A percentile compares a stretch with the other conserved stretches of the same genome.
Evolutionary conservation across 2,797 vertebrate species (phyloP).

Genomic region (Masticophis lateralis): DNA sequence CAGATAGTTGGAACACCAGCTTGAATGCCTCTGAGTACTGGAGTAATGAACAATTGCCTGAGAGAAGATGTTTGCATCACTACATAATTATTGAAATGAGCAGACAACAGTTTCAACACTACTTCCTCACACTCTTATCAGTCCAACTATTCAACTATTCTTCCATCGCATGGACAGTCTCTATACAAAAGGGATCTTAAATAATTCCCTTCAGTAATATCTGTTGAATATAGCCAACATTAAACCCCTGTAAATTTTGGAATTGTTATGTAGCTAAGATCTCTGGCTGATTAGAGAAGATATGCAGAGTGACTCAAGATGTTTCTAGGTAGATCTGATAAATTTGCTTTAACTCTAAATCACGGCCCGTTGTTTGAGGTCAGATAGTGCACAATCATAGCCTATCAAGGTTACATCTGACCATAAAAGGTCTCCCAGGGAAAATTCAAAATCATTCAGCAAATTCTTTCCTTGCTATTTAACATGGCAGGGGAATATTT

Average conservation of each 20-base stretch:
- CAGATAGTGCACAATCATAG: no score
- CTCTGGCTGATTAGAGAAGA: neutral
- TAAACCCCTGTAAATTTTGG: neutral
- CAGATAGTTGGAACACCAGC: neutral
- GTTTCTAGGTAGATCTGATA: neutral
- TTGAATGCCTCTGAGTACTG: neutral
- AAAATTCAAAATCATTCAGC: neutral
- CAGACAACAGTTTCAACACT: neutral
- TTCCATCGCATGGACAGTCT: neutral
- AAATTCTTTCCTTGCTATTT: neutral
- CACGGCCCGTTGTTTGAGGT: neutral
- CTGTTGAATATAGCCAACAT: neutral
- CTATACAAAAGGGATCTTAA: neutral
- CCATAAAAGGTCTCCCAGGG: neutral
- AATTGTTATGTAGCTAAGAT: neutral
- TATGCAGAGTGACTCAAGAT: neutral
- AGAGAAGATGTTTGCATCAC: neutral
- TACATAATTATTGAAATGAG: neutral
- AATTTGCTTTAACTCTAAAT: neutral
- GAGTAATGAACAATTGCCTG: neutral
- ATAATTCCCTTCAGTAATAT: neutral
- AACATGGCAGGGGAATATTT: neutral
- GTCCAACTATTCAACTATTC: neutral
- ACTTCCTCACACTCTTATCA: neutral
- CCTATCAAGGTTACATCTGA: no score